phyloP scores from a whole-genome alignment of 2,113 vertebrate species.

The Rousettus leschenaultii region DNA sequence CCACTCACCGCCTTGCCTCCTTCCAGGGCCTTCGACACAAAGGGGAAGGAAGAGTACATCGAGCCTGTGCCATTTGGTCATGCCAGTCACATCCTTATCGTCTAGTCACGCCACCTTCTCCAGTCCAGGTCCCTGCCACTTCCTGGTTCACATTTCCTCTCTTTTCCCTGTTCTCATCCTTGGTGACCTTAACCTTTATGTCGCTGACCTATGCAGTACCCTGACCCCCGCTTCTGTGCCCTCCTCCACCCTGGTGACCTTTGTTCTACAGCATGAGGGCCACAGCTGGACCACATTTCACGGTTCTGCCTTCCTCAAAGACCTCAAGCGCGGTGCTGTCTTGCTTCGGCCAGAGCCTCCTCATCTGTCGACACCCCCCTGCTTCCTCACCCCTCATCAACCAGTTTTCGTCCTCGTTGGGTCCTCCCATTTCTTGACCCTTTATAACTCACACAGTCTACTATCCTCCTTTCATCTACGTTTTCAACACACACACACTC shows the following conservation, averaged over 20 bases:
- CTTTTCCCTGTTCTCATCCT: not conserved
- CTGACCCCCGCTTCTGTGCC: not conserved
- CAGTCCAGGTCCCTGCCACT: not conserved
- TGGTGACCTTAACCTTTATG: slow-evolving; percentile 2
- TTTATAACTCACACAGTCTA: not conserved
- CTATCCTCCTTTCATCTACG: not conserved
- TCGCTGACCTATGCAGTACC: not conserved
- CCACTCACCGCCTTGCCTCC: not conserved
- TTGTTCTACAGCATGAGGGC: not conserved
- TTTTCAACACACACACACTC: not conserved
- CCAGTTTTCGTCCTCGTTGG: not conserved
- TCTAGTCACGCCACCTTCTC: not conserved
- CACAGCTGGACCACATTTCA: slow-evolving; percentile 45
- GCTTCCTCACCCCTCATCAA: not conserved
- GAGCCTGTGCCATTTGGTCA: not conserved
- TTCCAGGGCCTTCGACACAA: not conserved
- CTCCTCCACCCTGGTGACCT: slow-evolving; percentile 39
- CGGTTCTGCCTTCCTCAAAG: not conserved
- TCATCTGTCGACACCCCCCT: not conserved
- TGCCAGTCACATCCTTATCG: not conserved
- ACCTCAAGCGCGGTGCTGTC: not conserved
- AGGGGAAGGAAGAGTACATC: not conserved
- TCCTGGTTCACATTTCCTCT: not conserved
- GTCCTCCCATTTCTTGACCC: not conserved
- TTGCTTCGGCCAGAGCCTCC: not conserved